These are phyloP conservation scores for Peromyscus aztecus DNA, from an alignment of 2,797 vertebrate genomes.

Conservation along the genomic window DNA sequence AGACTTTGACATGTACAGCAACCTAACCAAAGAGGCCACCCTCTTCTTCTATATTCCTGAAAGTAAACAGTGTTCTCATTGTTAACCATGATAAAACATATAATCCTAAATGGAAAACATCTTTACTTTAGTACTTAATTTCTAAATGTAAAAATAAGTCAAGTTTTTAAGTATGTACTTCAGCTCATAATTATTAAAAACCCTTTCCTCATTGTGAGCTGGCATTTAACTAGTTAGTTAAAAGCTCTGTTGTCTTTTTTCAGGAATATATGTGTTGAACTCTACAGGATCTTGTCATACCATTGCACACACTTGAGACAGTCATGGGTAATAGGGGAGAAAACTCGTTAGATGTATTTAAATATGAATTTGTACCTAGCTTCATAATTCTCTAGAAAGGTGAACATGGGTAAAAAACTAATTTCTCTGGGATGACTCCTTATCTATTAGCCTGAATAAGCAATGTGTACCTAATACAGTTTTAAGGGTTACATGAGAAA, in stretches of 20 bases:
- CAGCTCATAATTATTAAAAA: neutral
- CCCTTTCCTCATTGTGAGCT: slow-evolving; percentile 2
- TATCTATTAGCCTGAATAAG: neutral
- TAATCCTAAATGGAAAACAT: neutral
- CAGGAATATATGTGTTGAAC: neutral
- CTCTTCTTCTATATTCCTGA: slow-evolving; percentile 37
- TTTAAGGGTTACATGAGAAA: neutral
- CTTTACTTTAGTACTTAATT: slow-evolving; percentile 1
- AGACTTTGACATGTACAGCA: neutral
- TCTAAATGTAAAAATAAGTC: slow-evolving; percentile 33
- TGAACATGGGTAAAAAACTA: neutral
- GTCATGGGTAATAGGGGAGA: no score
- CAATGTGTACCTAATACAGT: neutral
- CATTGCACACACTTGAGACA: neutral
- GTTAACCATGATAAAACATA: slow-evolving; percentile 25
- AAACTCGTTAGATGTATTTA: neutral
- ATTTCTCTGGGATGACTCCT: neutral
- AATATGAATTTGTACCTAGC: neutral
- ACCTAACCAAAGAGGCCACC: neutral
- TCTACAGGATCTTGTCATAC: neutral
- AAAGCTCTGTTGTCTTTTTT: neutral
- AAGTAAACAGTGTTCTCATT: neutral
- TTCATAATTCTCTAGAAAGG: neutral
- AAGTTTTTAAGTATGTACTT: slow-evolving; percentile 14
- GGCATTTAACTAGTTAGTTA: neutral